These are phyloP conservation scores for Rhineura floridana DNA, from an alignment of 2,113 vertebrate species.

Conservation along the genomic window DNA sequence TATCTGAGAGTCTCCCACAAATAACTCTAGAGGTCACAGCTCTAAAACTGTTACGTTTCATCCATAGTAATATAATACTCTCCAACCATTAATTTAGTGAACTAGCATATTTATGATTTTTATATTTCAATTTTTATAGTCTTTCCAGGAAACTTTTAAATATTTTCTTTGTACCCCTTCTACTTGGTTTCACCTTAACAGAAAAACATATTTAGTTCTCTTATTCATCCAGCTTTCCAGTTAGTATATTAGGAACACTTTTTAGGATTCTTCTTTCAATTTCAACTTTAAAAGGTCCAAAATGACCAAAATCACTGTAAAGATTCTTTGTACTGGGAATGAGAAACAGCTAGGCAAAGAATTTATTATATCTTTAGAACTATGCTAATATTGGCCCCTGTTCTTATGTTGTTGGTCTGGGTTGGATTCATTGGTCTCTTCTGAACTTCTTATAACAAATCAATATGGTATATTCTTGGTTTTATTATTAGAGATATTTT, in stretches of 20 bases:
- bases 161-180: slow-evolving; percentile 10
- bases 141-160: slow-evolving; percentile 8
- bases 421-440: no score
- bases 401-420: background rate
- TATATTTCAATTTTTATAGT: slow-evolving; percentile 28
- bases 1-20: slow-evolving; percentile 10
- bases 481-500: background rate
- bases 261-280: background rate
- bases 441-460: no score
- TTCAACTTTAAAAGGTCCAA: background rate
- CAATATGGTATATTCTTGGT: no score
- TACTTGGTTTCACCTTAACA: slow-evolving; percentile 12
- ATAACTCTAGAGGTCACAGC: slow-evolving; percentile 18
- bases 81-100: slow-evolving; percentile 21
- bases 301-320: background rate
- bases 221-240: slow-evolving; percentile 7
- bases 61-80: slow-evolving; percentile 30
- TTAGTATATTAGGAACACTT: background rate
- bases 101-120: slow-evolving; percentile 25
- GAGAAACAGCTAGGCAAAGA: background rate
- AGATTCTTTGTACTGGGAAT: background rate
- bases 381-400: background rate
- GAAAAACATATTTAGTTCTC: background rate
- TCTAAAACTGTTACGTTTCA: slow-evolving; percentile 24
- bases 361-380: background rate